phyloP scores from a whole-genome alignment of 2,888 invertebrate genomes.

The Lycophotia porphyrea region DNA sequence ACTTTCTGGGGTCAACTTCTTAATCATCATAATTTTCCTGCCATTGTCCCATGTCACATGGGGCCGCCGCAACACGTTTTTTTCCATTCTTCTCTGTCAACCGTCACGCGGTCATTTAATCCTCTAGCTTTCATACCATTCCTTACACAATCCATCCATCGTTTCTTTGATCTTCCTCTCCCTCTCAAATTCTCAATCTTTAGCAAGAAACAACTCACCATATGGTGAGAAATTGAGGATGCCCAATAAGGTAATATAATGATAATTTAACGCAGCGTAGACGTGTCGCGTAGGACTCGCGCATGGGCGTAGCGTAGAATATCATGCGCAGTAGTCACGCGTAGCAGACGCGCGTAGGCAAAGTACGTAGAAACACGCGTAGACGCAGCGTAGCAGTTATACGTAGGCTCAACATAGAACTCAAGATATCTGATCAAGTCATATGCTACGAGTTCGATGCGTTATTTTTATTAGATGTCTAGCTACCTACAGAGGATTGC shows the following conservation, averaged over 20 bases:
- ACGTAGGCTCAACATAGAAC: background rate
- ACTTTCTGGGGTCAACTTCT: background rate
- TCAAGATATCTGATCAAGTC: background rate
- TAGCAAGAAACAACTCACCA: background rate
- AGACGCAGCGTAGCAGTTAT: conserved; percentile 1
- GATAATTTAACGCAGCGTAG: background rate
- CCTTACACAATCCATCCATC: too few relatives aligned
- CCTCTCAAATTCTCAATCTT: background rate
- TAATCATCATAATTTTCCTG: too few relatives aligned
- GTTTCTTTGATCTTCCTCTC: too few relatives aligned
- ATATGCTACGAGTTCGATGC: background rate
- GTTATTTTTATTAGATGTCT: conserved; percentile 12
- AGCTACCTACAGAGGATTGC: conserved; percentile 9
- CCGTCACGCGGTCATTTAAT: too few relatives aligned
- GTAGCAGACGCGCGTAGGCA: background rate
- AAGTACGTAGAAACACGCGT: background rate
- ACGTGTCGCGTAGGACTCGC: too few relatives aligned
- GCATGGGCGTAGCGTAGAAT: background rate
- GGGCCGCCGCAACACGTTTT: too few relatives aligned
- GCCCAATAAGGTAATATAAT: background rate
- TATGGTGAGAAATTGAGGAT: background rate
- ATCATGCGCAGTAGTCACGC: background rate
- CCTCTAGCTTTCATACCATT: too few relatives aligned
- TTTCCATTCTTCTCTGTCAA: too few relatives aligned
- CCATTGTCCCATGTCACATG: too few relatives aligned